Base-by-base conservation (phyloP, 2,797 vertebrate species). In the Natrix natrix region DNA sequence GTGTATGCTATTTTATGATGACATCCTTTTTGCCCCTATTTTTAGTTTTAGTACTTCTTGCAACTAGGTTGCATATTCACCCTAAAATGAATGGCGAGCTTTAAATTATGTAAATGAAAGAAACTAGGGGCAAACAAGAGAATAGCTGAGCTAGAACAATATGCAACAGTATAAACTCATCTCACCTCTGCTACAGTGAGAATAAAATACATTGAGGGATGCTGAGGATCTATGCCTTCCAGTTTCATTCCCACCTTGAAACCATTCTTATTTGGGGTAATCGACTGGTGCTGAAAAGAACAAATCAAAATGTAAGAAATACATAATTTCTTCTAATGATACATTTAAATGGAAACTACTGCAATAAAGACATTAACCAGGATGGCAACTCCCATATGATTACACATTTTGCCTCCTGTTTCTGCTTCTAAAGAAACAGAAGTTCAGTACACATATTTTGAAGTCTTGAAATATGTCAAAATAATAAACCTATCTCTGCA, bases 121-220 rank as follows among this genome's bases (percentile, higher is more conserved):
- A 66, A 66, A 26, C 0, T 22, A 2, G 16, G 24, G 78, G 14
- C 56, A 60, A 26, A 13, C n/a, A 12, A 56, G 55, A 52, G 37
- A 43, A 54, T 10, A 69, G 26, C 78, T n/a, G 28, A 90, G 32
- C 22, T 22, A 2, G 22, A 88, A 26, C n/a, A 86, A 17, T n/a
- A 89, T 16, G 8, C 2, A 37, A 57, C 88, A 28, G 66, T 52
- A 14, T 0, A 12, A 78, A 92, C 11, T 48, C 0, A 0, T 91
- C 97, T 97, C 96, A 99, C 99, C 99, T 99, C 99, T 0, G 98
- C 98, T 97, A 99, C 99, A 0, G 99, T 99, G 96, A 99, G 98
- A 95, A 99, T 98, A 88, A 99, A 99, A 97, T 99, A 99, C 99
- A 99, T 99, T 52, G 99, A 99, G 0, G 99, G 99, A 95, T 99